These are phyloP conservation scores for Synodontis membranacea DNA, from an alignment of 2,113 vertebrate species.

Conservation along the genomic window DNA sequence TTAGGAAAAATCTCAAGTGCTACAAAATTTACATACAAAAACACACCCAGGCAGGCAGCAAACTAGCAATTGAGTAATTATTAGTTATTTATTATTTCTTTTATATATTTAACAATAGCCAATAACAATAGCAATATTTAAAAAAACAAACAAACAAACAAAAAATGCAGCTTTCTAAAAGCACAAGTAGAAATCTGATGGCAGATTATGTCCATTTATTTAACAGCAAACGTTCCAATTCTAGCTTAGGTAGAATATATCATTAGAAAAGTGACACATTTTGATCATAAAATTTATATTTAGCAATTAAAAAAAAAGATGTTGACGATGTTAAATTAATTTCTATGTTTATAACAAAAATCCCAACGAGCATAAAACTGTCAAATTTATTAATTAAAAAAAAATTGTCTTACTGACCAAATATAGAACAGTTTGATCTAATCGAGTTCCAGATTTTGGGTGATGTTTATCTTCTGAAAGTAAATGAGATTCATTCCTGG, in stretches of 20 bases:
- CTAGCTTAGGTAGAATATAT: background rate
- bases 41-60: background rate
- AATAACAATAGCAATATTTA: no score
- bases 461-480: background rate
- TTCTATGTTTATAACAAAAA: no score
- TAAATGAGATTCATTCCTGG: background rate
- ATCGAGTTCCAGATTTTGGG: background rate
- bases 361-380: background rate
- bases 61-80: background rate
- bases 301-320: background rate
- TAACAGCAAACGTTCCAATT: background rate
- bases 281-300: background rate
- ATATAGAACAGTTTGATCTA: background rate
- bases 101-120: background rate
- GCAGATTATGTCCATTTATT: background rate
- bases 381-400: background rate
- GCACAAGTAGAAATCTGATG: background rate
- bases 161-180: background rate
- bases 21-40: background rate
- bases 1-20: background rate
- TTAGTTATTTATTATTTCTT: background rate
- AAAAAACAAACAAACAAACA: background rate
- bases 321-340: background rate
- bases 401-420: no score
- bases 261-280: background rate